These are phyloP conservation scores for Slavum lentiscoides DNA, from an alignment of 2,888 invertebrate species.

Conservation along the genomic window DNA sequence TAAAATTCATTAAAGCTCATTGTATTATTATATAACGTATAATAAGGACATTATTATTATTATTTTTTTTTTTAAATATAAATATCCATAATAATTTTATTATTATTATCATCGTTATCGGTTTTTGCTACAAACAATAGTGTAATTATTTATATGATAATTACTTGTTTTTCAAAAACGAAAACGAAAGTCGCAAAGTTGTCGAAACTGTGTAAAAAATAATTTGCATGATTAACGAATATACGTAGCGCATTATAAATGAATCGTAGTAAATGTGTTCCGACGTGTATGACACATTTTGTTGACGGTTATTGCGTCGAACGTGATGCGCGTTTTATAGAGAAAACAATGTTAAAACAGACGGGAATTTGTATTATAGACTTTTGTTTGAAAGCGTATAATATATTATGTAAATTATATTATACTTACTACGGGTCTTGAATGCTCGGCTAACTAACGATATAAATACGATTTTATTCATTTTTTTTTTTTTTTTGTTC, in stretches of 20 bases:
- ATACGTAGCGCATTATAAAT: not conserved
- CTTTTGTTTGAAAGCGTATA: not conserved
- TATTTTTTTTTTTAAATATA: too few relatives aligned
- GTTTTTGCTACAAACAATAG: too few relatives aligned
- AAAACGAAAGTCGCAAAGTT: not conserved
- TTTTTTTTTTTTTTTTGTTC: too few relatives aligned
- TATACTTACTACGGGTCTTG: not conserved
- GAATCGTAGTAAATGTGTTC: conserved; percentile 1
- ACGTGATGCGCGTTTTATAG: conserved; percentile 1
- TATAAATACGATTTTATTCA: not conserved
- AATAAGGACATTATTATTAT: too few relatives aligned
- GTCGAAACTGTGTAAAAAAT: not conserved
- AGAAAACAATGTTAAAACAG: not conserved
- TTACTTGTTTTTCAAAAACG: not conserved
- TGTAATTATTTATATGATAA: too few relatives aligned
- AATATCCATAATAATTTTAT: too few relatives aligned
- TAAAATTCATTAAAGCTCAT: too few relatives aligned
- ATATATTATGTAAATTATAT: too few relatives aligned
- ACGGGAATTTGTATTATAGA: too few relatives aligned
- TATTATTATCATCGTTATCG: too few relatives aligned
- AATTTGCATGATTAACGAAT: conserved; percentile 4
- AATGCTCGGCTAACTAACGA: not conserved
- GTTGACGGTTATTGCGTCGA: conserved; percentile 26
- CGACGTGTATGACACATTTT: conserved; percentile 22
- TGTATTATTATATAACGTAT: too few relatives aligned